Base-by-base conservation (phyloP, 2,797 vertebrate genomes). In the Syngnathus acus region DNA sequence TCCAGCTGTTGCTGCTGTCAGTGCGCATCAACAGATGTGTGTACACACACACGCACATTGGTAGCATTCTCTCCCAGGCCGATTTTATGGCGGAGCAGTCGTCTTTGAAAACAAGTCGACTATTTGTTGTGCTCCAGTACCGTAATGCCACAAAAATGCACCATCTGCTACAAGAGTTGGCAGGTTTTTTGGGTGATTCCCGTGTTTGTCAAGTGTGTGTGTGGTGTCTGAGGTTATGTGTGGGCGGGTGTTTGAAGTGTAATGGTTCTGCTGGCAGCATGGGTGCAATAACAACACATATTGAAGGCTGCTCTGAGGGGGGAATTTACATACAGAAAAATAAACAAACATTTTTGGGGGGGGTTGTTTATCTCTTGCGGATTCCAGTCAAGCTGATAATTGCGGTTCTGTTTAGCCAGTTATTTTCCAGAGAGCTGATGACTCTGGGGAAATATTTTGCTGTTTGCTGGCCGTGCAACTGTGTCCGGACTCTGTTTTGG, bases 1-100 rank as follows among this genome's bases (percentile, higher is more conserved):
- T 88, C 87, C 93, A 94, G 92, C 93, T 95, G 93, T 90, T 92
- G 90, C 81, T 84, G 88, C 89, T 89, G 77, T 82, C 92, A 72
- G 67, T 88, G 87, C 88, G 88, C 80, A 81, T 86, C 71, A 90
- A 89, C 91, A 92, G 90, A 93, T 91, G 90, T 87, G 89, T 87
- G 89, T 78, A 26, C 50, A 67, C 71, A 38, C 50, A 40, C 59
- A 68, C 32, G 71, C 48, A 40, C 48, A 23, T 0, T 37, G 5
- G 16, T 37, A 14, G 26, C 26, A 16, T 57, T 57, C 37, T 57
- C 54, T 57, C 54, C 2, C 26, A 17, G 26, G 6, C 26, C 2
- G 14, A 37, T 57, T 32, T 32, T 6, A 16, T 9, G 2, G 26
- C 13, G 14, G 54, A 37, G 23, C 54, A 23, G 51, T 26, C 51